These are phyloP conservation scores for Drosophila cardini DNA, from an alignment of 1,140 invertebrate species.

Conservation along the genomic window DNA sequence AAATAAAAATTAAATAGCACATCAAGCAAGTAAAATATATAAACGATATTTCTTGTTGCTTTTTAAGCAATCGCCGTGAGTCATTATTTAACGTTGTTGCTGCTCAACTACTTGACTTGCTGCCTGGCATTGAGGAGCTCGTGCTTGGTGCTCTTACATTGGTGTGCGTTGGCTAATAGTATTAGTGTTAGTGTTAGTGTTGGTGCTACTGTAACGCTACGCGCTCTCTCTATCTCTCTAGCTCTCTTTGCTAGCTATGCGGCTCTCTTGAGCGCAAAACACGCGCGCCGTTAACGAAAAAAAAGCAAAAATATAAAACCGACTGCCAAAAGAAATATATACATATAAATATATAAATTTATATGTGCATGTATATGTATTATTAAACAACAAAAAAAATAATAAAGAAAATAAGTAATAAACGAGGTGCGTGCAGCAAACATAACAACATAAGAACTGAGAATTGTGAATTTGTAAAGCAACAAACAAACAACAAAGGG, in stretches of 20 bases:
- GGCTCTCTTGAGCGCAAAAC: constrained; percentile 46
- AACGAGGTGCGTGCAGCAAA: constrained; percentile 40
- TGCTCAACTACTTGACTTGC: constrained; percentile 59
- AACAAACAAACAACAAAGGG: constrained; percentile 28
- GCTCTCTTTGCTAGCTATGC: background rate
- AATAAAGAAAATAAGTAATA: background rate
- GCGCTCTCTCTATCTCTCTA: constrained; percentile 19
- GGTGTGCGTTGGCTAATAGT: constrained; percentile 5
- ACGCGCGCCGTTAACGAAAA: constrained; percentile 70
- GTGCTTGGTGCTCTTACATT: constrained; percentile 36
- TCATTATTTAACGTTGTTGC: constrained; percentile 59
- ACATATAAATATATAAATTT: constrained; percentile 21
- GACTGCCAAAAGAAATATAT: constrained; percentile 31
- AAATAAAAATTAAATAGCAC: constrained; percentile 17
- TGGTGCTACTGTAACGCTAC: constrained; percentile 19
- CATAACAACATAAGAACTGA: constrained; percentile 27
- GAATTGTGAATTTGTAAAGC: constrained; percentile 15
- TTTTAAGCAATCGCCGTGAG: constrained; percentile 51
- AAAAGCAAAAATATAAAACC: constrained; percentile 35
- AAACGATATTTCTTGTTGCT: constrained; percentile 45
- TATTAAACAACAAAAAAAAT: constrained; percentile 20
- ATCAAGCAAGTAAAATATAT: constrained; percentile 38
- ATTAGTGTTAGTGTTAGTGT: constrained; percentile 11
- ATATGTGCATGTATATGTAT: constrained; percentile 25
- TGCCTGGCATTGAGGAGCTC: constrained; percentile 68